Conservation (phyloP, 2,888 invertebrate species). For the Ophion ellenae region DNA sequence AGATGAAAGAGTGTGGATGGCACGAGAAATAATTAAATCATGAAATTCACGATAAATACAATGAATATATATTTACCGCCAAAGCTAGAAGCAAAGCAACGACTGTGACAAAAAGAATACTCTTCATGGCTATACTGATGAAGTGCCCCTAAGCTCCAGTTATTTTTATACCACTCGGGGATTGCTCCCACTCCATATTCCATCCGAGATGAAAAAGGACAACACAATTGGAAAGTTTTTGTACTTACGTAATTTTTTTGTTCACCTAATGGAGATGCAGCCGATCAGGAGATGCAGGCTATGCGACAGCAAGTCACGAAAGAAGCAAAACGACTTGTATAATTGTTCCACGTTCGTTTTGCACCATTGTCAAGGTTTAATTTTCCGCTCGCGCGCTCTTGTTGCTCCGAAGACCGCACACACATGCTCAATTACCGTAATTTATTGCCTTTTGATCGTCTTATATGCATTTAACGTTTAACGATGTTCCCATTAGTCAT, state of each 20-base stretch:
- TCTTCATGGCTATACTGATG: conserved; percentile 55
- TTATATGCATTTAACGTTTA: not conserved
- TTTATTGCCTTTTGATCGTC: not conserved
- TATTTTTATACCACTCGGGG: conserved; percentile 42
- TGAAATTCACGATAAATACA: not conserved
- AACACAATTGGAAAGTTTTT: conserved; percentile 8
- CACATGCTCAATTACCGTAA: conserved; percentile 5
- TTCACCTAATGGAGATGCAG: conserved; percentile 3
- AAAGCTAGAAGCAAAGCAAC: conserved; percentile 43
- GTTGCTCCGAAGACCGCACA: not conserved
- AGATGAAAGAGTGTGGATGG: no score
- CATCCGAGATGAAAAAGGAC: conserved; percentile 1
- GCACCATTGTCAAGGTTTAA: conserved; percentile 21
- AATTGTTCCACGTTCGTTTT: conserved; percentile 33
- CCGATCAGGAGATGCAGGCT: not conserved
- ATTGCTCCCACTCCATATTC: conserved; percentile 6
- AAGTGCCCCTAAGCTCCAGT: not conserved
- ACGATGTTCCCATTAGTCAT: no score
- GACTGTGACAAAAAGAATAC: conserved; percentile 43
- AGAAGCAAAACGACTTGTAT: conserved; percentile 19
- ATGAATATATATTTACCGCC: conserved; percentile 44
- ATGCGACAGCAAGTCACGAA: conserved; percentile 18
- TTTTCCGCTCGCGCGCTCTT: not conserved
- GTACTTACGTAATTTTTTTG: conserved; percentile 29
- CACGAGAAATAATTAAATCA: not conserved